Base-by-base conservation (phyloP, 1,140 invertebrate genomes). In the Anadara kagoshimensis region DNA sequence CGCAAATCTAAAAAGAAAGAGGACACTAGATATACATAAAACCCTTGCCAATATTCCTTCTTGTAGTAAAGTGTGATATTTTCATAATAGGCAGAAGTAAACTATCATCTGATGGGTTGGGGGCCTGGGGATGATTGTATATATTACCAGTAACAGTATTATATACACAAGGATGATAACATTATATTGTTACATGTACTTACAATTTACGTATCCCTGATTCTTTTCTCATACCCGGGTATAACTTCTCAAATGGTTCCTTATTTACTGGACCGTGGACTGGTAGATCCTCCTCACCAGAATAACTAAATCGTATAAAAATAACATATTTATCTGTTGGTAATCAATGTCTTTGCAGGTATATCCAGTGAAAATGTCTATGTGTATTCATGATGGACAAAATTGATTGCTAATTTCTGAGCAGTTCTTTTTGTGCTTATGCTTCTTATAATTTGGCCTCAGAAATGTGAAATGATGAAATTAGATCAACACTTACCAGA, bases 221-320 rank as follows among this genome's bases (percentile, higher is more conserved):
- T 88, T 94, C 94, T 16, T 92, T 92, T 81, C 92, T 91, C 82
- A 93, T 93, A 3, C 75, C 76, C 20, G 90, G 90, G 73, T 85
- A 83, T 2, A 91, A 93, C 75, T 98, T 98, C 90, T 99, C 97
- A 80, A 97, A 95, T 18, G 97, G 97, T 89, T 99, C 97, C 70
- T 93, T 94, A 64, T 97, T 97, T 78, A 99, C 92, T 29, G 97
- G 97, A 18, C 97, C 97, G 90, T 98, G 96, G 2, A 99, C 97
- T 26, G 82, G 73, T 26, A 79, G 47, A 11, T 79, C 78, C 51
- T 83, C 83, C 11, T 79, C 80, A n/a, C 57, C 49, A 49, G 62
- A 64, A 64, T 51, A 22, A 64, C 62, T 64, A 29, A 24, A 62
- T 47, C n/a, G n/a, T n/a, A n/a, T n/a, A n/a, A n/a, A n/a, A n/a